phyloP scores from a whole-genome alignment of 2,888 invertebrate species.

The Dolichomitus sp. region DNA sequence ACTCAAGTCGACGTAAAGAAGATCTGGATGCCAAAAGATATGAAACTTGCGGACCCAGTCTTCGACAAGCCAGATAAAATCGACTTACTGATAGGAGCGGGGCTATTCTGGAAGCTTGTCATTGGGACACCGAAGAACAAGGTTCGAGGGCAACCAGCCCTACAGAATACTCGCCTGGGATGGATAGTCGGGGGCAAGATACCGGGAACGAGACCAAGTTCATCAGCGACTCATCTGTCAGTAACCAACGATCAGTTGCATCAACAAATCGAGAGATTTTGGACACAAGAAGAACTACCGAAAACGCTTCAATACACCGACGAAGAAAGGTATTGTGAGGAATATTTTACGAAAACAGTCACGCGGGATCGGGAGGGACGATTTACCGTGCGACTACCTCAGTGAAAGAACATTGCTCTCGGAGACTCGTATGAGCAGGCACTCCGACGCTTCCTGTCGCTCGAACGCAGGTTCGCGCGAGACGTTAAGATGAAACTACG shows the following conservation, averaged over 20 bases:
- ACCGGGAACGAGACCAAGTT: background rate
- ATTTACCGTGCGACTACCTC: slow-evolving; percentile 66
- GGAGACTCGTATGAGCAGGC: slow-evolving; percentile 69
- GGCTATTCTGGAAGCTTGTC: slow-evolving; percentile 43
- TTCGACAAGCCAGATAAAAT: slow-evolving; percentile 47
- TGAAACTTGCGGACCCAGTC: slow-evolving; percentile 44
- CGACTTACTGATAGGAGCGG: slow-evolving; percentile 51
- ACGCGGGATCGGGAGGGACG: slow-evolving; percentile 62
- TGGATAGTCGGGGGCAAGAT: slow-evolving; percentile 55
- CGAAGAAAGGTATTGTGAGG: slow-evolving; percentile 70
- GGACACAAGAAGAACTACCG: slow-evolving; percentile 69
- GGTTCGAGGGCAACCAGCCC: slow-evolving; percentile 26
- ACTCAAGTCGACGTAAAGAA: slow-evolving; percentile 32
- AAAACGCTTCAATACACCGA: slow-evolving; percentile 30
- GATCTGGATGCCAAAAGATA: slow-evolving; percentile 20
- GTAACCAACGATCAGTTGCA: slow-evolving; percentile 46
- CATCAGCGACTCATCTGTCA: background rate
- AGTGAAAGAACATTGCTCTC: slow-evolving; percentile 46
- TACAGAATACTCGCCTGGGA: slow-evolving; percentile 50
- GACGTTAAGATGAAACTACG: slow-evolving; percentile 60
- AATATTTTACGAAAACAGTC: slow-evolving; percentile 61
- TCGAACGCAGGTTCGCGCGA: slow-evolving; percentile 67
- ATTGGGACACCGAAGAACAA: slow-evolving; percentile 22
- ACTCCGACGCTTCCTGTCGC: slow-evolving; percentile 56
- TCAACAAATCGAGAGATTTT: slow-evolving; percentile 68